These are phyloP conservation scores for Tapirus indicus DNA, from an alignment of 2,797 vertebrate genomes.

Conservation along the genomic window DNA sequence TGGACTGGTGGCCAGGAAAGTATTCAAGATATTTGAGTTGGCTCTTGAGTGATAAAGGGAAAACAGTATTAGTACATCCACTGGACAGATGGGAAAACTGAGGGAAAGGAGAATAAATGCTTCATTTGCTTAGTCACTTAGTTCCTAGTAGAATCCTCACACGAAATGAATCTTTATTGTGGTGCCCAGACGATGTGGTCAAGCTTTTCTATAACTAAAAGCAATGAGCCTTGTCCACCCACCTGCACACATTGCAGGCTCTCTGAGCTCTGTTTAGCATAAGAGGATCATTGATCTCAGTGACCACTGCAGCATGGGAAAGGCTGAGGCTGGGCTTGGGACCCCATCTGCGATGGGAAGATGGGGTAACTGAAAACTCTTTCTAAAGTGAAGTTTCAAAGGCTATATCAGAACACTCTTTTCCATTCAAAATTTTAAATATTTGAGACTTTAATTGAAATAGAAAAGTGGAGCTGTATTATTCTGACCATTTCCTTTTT, in stretches of 20 bases:
- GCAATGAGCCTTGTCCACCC: neutral
- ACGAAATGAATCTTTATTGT: neutral
- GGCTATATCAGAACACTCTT: neutral
- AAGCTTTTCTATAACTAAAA: neutral
- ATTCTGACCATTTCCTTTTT: neutral
- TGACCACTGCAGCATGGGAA: neutral
- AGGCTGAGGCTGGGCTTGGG: neutral
- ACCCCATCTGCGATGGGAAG: neutral
- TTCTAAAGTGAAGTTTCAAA: neutral
- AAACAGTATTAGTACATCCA: neutral
- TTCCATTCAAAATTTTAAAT: neutral
- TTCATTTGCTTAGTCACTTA: neutral
- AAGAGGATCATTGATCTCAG: neutral
- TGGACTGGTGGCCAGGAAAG: neutral
- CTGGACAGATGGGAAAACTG: neutral
- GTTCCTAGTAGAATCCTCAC: neutral
- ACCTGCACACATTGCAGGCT: neutral
- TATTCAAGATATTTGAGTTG: neutral
- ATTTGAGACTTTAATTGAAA: neutral
- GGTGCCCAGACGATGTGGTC: neutral
- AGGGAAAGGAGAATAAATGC: neutral
- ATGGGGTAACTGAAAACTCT: neutral
- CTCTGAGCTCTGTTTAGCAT: neutral
- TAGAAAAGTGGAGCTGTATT: neutral
- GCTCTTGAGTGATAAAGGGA: neutral